Evolutionary conservation across 2,113 vertebrate genomes (phyloP).

Genomic region (Oncorhynchus kisutch): DNA sequence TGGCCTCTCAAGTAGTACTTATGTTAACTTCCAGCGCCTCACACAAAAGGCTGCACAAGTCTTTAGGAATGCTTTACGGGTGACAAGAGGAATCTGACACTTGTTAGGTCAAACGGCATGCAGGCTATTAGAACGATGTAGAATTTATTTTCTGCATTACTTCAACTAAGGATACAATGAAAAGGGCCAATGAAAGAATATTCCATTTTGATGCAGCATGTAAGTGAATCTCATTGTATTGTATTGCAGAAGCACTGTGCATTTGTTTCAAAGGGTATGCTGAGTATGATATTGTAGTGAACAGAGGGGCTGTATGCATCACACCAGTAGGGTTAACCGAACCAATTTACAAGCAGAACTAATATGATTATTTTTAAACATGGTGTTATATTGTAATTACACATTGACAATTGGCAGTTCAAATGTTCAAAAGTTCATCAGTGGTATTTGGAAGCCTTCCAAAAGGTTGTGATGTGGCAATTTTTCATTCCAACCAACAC

Average conservation of each 20-base stretch:
- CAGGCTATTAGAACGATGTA: conserved; percentile 27
- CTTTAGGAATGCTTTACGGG: conserved; percentile 71
- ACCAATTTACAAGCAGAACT: no score
- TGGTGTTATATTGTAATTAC: background rate
- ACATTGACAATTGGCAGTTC: background rate
- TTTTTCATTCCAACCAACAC: background rate
- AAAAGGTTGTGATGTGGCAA: background rate
- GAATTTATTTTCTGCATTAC: background rate
- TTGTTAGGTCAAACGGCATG: conserved; percentile 60
- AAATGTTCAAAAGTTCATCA: background rate
- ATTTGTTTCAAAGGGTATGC: background rate
- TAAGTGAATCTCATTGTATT: no score
- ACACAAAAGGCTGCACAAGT: conserved; percentile 68
- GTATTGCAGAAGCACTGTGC: no score
- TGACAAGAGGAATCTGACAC: conserved; percentile 56
- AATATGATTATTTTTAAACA: background rate
- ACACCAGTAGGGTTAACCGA: no score
- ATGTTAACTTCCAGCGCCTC: conserved; percentile 67
- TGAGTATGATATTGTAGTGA: background rate
- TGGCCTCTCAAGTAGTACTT: conserved; percentile 56
- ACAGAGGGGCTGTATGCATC: no score
- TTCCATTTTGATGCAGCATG: no score
- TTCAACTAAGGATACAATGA: background rate
- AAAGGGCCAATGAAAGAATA: background rate
- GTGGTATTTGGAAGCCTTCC: background rate